Conservation (phyloP, 1,140 invertebrate species). For the Lucilia sericata region DNA sequence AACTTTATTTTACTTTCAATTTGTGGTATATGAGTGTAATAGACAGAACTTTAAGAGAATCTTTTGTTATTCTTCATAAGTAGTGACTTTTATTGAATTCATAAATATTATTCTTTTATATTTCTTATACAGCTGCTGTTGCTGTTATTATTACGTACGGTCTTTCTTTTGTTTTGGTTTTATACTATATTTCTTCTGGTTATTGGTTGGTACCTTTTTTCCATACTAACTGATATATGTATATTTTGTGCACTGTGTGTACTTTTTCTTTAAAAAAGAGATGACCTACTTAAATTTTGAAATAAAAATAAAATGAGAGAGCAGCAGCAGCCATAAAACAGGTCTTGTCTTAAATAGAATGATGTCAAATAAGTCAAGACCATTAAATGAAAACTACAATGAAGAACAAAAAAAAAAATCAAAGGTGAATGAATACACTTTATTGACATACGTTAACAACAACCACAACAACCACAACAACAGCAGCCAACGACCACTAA, state of each 20-base stretch:
- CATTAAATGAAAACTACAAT: background rate
- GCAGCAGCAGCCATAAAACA: background rate
- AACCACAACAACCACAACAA: background rate
- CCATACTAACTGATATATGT: background rate
- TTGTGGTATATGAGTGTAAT: too few relatives aligned
- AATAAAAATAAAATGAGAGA: background rate
- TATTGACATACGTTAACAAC: background rate
- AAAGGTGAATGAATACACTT: background rate
- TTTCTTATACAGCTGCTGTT: background rate
- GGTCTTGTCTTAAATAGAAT: conserved; percentile 26
- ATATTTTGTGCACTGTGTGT: background rate
- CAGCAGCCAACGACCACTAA: too few relatives aligned
- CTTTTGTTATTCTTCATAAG: too few relatives aligned
- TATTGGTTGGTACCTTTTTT: conserved; percentile 23
- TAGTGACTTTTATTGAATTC: too few relatives aligned
- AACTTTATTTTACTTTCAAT: too few relatives aligned
- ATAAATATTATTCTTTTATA: background rate
- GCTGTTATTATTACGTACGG: background rate
- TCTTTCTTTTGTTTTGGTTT: background rate
- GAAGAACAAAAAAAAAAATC: background rate
- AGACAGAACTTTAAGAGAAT: too few relatives aligned
- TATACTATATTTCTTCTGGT: background rate
- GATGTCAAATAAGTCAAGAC: conserved; percentile 26
- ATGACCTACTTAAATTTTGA: background rate
- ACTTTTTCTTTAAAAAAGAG: background rate